Conservation (phyloP, 2,113 vertebrate species). For the Mobula hypostoma region DNA sequence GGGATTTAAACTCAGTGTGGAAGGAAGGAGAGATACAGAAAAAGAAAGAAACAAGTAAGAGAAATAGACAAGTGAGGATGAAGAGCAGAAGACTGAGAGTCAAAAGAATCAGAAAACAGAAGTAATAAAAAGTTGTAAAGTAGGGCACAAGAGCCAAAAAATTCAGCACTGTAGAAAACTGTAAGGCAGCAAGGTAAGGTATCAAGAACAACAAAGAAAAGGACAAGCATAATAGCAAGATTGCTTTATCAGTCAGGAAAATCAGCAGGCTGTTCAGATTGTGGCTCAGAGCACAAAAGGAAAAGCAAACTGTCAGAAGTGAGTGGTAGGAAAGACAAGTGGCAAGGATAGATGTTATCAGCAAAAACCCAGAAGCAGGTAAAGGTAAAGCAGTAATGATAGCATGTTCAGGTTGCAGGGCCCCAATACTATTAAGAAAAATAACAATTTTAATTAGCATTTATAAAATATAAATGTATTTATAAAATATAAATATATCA, state of each 20-base stretch:
- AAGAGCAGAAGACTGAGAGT: neutral
- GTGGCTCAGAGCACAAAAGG: neutral
- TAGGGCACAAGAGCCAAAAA: neutral
- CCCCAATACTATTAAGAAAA: neutral
- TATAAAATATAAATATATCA: neutral
- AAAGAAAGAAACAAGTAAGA: neutral
- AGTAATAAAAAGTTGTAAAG: neutral
- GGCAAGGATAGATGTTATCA: neutral
- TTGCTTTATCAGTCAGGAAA: neutral
- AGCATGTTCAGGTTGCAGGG: neutral
- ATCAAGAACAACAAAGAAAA: constrained; percentile 12
- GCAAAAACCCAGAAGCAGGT: too few species aligned
- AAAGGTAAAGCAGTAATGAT: neutral
- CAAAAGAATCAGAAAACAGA: neutral
- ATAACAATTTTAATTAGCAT: neutral
- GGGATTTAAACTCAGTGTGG: neutral
- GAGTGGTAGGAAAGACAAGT: neutral
- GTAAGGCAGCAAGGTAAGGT: neutral
- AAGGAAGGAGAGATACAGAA: neutral
- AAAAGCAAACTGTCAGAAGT: neutral
- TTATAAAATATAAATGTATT: neutral
- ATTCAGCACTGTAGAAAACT: neutral
- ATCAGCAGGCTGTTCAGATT: neutral
- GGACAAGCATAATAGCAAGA: neutral
- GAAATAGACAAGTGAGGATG: neutral